Conservation (phyloP, 2,888 invertebrate species). For the Mactromeris polynyma region DNA sequence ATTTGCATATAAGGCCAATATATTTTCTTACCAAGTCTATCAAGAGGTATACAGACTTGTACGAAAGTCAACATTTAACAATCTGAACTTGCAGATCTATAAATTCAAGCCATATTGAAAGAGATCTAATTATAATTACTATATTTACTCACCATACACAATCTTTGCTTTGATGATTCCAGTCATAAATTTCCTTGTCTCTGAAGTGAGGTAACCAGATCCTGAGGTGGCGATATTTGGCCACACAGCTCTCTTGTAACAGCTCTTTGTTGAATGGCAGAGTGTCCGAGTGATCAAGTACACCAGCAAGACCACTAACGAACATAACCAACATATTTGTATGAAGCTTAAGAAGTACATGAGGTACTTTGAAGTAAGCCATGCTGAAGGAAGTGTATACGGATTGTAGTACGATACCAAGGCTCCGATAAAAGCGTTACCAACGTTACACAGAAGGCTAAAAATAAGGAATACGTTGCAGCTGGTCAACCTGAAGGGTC, state of each 20-base stretch:
- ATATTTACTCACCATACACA: slow-evolving; percentile 77
- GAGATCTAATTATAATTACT: too few relatives aligned
- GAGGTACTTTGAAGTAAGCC: slow-evolving; percentile 78
- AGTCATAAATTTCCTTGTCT: slow-evolving; percentile 83
- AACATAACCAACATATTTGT: slow-evolving; percentile 73
- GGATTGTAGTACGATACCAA: slow-evolving; percentile 75
- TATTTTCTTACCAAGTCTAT: too few relatives aligned
- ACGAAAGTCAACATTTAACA: too few relatives aligned
- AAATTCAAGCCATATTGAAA: too few relatives aligned
- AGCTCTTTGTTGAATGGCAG: slow-evolving; percentile 71
- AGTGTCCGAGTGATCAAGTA: slow-evolving; percentile 74
- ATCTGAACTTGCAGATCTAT: too few relatives aligned
- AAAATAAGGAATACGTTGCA: slow-evolving; percentile 80
- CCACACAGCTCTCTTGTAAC: slow-evolving; percentile 80
- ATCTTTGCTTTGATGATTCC: slow-evolving; percentile 81
- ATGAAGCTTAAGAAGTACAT: slow-evolving; percentile 74
- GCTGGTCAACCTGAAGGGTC: slow-evolving; percentile 81
- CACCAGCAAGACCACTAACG: slow-evolving; percentile 69
- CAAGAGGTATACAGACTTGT: too few relatives aligned
- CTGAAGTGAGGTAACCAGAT: slow-evolving; percentile 74
- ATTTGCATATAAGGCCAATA: too few relatives aligned
- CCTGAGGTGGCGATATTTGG: slow-evolving; percentile 81
- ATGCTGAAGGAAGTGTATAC: slow-evolving; percentile 74
- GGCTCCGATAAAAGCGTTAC: slow-evolving; percentile 78
- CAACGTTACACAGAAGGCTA: slow-evolving; percentile 75